Percentiles rank a stretch among this genome's conserved stretches.
Conservation (phyloP, 2,888 invertebrate genomes). For the Idaea aversata region DNA sequence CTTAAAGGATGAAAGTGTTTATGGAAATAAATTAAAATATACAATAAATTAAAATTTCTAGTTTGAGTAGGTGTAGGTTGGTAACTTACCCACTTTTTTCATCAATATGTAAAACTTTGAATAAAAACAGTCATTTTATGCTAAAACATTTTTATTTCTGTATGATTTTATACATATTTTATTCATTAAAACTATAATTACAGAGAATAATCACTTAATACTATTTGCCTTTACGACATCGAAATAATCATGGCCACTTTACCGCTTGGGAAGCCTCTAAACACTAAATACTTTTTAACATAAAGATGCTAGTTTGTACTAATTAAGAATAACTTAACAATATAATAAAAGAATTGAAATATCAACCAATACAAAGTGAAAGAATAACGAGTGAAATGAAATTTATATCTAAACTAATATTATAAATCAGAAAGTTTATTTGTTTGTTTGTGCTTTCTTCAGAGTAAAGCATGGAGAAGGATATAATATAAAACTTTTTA, state of each 20-base stretch:
- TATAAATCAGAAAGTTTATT: constrained; percentile 8
- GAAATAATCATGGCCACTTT: constrained; percentile 72
- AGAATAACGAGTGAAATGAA: constrained; percentile 73
- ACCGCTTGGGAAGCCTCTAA: constrained; percentile 59
- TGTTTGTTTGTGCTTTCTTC: background rate
- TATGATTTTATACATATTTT: constrained; percentile 66
- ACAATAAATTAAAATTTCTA: too few species aligned
- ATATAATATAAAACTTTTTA: too few species aligned
- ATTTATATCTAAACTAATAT: constrained; percentile 20
- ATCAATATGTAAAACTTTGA: background rate
- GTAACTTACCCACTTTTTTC: too few species aligned
- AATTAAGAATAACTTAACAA: constrained; percentile 50
- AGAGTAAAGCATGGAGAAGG: too few species aligned
- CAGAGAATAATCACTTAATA: constrained; percentile 62
- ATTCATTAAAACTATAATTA: constrained; percentile 53
- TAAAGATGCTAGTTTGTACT: constrained; percentile 73
- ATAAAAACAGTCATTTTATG: constrained; percentile 20
- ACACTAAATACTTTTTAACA: constrained; percentile 47
- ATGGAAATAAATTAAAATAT: too few species aligned
- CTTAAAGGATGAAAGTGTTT: too few species aligned
- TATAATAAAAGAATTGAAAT: constrained; percentile 48
- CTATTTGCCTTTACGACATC: constrained; percentile 57
- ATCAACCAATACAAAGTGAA: constrained; percentile 54
- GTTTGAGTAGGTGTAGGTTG: too few species aligned
- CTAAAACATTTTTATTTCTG: constrained; percentile 77